Percentiles rank a stretch among this genome's conserved stretches.
phyloP scores from a whole-genome alignment of 1,140 invertebrate genomes.

The Lamellibrachia luymesi region DNA sequence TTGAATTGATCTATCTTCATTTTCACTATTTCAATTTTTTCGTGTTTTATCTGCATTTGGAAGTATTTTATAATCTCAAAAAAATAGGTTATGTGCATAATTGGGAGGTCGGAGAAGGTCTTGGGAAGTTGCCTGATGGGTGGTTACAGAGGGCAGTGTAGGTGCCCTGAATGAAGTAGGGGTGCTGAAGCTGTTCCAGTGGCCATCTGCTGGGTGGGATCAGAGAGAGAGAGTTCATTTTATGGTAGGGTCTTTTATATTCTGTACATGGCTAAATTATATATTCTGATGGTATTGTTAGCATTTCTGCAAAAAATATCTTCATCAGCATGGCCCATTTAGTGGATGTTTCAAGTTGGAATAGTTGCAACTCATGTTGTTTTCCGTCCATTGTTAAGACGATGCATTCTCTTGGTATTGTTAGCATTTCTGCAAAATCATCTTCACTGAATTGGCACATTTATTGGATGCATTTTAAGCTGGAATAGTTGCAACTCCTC shows the following conservation, averaged over 20 bases:
- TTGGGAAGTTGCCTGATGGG: background rate
- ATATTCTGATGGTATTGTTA: no score
- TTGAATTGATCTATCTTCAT: background rate
- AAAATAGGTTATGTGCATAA: background rate
- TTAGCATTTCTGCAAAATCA: background rate
- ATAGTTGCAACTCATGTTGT: no score
- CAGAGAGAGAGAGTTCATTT: background rate
- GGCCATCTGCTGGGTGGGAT: background rate
- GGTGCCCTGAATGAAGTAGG: slow-evolving; percentile 14
- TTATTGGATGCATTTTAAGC: background rate
- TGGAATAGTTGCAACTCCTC: background rate
- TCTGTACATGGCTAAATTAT: no score
- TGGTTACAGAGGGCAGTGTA: slow-evolving; percentile 6
- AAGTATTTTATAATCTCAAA: background rate
- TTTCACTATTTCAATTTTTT: background rate
- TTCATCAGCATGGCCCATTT: no score
- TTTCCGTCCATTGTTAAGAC: background rate
- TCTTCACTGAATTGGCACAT: background rate
- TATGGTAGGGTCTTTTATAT: background rate
- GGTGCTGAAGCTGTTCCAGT: slow-evolving; percentile 9
- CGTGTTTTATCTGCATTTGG: background rate
- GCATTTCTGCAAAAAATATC: no score
- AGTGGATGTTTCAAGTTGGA: no score
- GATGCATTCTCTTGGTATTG: background rate
- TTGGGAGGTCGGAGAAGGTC: background rate